Evolutionary conservation across 2,888 invertebrate species (phyloP).

Genomic region (Drosophila cyrtoloma): DNA sequence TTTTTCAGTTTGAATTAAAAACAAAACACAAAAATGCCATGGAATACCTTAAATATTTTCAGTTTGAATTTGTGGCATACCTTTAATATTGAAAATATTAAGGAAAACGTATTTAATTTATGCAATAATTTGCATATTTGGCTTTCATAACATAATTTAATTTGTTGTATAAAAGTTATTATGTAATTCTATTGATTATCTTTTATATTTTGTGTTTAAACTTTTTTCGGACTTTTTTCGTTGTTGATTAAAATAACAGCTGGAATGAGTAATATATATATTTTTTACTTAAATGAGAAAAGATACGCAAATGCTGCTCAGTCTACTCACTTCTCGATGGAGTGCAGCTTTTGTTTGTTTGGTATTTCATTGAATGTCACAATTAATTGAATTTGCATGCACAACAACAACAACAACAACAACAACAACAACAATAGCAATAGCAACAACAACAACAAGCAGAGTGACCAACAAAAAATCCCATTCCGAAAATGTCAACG

Average conservation of each 20-base stretch:
- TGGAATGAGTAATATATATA: neutral
- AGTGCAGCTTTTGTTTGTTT: conserved; percentile 18
- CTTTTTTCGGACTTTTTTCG: neutral
- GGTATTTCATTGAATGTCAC: conserved; percentile 60
- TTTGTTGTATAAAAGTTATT: neutral
- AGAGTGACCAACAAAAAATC: conserved; percentile 10
- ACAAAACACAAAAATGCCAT: neutral
- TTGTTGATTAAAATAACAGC: neutral
- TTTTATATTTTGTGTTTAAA: neutral
- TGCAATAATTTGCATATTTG: no score
- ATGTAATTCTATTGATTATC: neutral
- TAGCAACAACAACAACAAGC: neutral
- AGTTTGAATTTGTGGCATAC: neutral
- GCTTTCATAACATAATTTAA: rapidly evolving
- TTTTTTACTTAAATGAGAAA: neutral
- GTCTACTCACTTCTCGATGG: neutral
- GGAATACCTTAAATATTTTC: neutral
- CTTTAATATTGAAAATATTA: neutral
- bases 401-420: conserved; percentile 22
- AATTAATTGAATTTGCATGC: conserved; percentile 76
- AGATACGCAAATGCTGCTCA: neutral
- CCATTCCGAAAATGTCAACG: conserved; percentile 61
- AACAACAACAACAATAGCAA: conserved; percentile 24
- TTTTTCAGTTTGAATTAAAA: neutral
- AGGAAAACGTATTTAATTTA: neutral